phyloP scores from a whole-genome alignment of 2,888 invertebrate genomes.

The Melieria picta region DNA sequence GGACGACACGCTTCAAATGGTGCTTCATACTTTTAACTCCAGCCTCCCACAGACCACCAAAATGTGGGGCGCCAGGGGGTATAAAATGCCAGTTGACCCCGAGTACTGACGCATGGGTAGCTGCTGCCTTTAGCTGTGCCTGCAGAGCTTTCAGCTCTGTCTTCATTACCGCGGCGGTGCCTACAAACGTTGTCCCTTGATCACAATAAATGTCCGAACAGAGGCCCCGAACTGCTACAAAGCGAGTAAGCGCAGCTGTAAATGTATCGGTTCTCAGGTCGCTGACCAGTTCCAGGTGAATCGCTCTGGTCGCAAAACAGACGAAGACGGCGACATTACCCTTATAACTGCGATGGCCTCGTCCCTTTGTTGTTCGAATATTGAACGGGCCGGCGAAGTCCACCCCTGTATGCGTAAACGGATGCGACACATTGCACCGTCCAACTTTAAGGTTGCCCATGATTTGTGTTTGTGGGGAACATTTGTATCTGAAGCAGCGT shows the following conservation, averaged over 20 bases:
- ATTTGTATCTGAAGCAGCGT: slow-evolving; percentile 16
- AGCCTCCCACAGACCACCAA: slow-evolving; percentile 23
- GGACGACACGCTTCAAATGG: slow-evolving; percentile 2
- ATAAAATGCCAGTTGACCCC: slow-evolving; percentile 14
- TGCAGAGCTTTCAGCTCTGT: background rate
- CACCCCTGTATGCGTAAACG: slow-evolving; percentile 22
- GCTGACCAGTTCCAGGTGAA: slow-evolving; percentile 38
- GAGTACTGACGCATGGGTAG: background rate
- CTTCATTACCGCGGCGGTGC: slow-evolving; percentile 1
- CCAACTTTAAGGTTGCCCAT: slow-evolving; percentile 15
- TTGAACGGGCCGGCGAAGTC: slow-evolving; percentile 36
- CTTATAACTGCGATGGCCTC: slow-evolving; percentile 30
- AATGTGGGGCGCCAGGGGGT: slow-evolving; percentile 14
- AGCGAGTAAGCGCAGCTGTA: background rate
- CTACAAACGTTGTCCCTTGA: background rate
- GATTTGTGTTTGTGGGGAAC: slow-evolving; percentile 1
- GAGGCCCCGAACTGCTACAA: background rate
- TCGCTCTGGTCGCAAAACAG: slow-evolving; percentile 31
- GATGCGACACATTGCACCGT: slow-evolving; percentile 11
- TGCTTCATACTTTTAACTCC: slow-evolving; percentile 20
- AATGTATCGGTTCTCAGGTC: slow-evolving; percentile 30
- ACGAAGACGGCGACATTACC: slow-evolving; percentile 38
- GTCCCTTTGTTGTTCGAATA: slow-evolving; percentile 30
- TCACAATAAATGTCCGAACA: slow-evolving; percentile 7
- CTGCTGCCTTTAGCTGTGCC: background rate